Conservation (phyloP, 2,888 invertebrate species). For the Nomada fucata region DNA sequence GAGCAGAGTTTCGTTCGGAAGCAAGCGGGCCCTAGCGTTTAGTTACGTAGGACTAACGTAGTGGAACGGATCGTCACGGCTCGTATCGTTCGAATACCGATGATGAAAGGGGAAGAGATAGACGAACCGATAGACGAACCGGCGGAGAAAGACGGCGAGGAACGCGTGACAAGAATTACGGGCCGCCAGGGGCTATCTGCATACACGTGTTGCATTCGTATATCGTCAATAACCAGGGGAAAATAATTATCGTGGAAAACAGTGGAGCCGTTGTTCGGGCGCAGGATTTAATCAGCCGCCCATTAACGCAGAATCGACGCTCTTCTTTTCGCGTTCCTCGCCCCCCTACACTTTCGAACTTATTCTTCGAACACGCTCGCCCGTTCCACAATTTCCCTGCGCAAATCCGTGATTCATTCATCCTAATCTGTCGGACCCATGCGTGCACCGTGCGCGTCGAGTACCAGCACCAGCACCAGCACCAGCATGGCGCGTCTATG, state of each 20-base stretch:
- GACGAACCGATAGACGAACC: constrained; percentile 58
- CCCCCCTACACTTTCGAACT: not conserved
- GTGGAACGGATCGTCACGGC: constrained; percentile 56
- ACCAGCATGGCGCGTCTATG: constrained; percentile 3
- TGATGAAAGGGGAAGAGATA: constrained; percentile 70
- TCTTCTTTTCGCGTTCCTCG: constrained; percentile 4
- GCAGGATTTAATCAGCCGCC: constrained; percentile 45
- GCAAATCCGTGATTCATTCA: not conserved
- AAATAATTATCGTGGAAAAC: constrained; percentile 62
- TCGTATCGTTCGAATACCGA: constrained; percentile 63
- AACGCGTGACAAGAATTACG: constrained; percentile 63
- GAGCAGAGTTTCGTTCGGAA: not conserved
- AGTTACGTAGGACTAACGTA: constrained; percentile 56
- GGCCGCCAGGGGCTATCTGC: constrained; percentile 52
- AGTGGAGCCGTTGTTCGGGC: constrained; percentile 57
- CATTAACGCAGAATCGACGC: constrained; percentile 39
- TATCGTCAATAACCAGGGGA: constrained; percentile 43
- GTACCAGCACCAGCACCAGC: not conserved
- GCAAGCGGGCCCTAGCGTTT: constrained; percentile 7
- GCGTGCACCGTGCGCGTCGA: not conserved
- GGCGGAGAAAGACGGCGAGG: constrained; percentile 48
- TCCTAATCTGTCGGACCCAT: not conserved
- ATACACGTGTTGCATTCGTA: constrained; percentile 57
- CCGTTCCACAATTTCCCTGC: not conserved
- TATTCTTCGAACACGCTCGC: not conserved